Conservation (phyloP, 1,140 invertebrate species). For the Bursaphelenchus mucronatus region DNA sequence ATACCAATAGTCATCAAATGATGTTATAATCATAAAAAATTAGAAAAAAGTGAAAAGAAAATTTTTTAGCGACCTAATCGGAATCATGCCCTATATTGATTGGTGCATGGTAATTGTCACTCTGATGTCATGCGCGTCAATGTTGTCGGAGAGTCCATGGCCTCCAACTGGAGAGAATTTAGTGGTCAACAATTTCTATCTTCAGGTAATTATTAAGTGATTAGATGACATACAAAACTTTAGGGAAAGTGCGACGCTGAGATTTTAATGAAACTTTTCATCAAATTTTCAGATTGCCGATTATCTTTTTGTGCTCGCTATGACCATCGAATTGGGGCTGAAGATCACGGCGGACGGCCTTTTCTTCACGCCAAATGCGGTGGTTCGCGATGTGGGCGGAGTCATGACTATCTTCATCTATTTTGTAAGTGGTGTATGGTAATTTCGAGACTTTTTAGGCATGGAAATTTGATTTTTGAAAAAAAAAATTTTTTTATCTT, state of each 20-base stretch:
- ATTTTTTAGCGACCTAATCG: constrained; percentile 79
- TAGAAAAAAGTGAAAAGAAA: background rate
- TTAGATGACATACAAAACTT: constrained; percentile 19
- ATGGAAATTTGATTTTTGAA: no score
- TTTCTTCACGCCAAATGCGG: constrained; percentile 97
- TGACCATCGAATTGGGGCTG: constrained; percentile 89
- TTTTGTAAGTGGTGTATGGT: constrained; percentile 75
- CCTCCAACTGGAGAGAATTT: constrained; percentile 59
- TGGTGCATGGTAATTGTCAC: constrained; percentile 99
- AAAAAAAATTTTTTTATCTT: no score
- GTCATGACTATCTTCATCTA: constrained; percentile 96
- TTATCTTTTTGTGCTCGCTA: constrained; percentile 93
- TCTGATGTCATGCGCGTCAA: constrained; percentile 89
- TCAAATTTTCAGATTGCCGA: constrained; percentile 89
- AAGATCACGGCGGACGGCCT: constrained; percentile 96
- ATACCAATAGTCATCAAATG: no score
- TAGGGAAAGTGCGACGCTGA: background rate
- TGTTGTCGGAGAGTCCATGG: constrained; percentile 89
- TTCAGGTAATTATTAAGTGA: constrained; percentile 40
- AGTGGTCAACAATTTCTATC: constrained; percentile 57
- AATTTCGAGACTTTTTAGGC: constrained; percentile 4
- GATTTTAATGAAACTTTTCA: constrained; percentile 62
- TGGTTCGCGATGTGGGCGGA: constrained; percentile 92
- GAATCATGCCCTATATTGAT: constrained; percentile 94
- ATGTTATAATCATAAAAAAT: background rate